These are phyloP conservation scores for Eristalis intricaria DNA, from an alignment of 2,888 invertebrate genomes.

Conservation along the genomic window DNA sequence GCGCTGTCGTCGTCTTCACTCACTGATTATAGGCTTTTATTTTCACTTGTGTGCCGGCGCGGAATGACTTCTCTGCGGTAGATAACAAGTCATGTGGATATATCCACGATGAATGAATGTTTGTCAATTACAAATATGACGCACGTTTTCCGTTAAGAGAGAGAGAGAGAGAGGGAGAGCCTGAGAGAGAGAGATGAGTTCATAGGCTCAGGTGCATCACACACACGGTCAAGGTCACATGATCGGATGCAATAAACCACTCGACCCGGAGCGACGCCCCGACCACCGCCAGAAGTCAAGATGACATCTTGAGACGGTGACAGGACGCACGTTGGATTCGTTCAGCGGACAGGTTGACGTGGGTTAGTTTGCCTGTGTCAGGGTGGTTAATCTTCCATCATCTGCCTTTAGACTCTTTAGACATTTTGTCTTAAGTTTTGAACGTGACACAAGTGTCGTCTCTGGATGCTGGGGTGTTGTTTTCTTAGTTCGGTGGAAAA, in stretches of 20 bases:
- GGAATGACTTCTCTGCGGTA: conserved; percentile 14
- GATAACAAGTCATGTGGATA: conserved; percentile 64
- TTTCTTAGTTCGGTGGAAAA: neutral
- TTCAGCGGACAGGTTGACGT: conserved; percentile 28
- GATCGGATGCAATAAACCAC: neutral
- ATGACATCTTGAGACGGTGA: neutral
- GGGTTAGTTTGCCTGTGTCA: conserved; percentile 21
- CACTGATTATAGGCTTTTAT: conserved; percentile 35
- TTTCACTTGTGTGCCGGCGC: neutral
- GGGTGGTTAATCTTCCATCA: conserved; percentile 2
- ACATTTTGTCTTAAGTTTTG: neutral
- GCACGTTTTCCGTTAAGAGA: conserved; percentile 24
- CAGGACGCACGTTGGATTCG: neutral
- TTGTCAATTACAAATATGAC: conserved; percentile 58
- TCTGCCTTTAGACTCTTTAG: neutral
- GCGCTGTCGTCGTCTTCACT: neutral
- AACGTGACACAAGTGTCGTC: neutral
- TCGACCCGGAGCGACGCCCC: neutral
- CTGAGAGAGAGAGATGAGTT: neutral
- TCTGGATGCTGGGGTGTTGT: neutral
- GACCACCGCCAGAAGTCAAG: neutral
- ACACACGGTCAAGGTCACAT: neutral
- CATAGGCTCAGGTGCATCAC: neutral
- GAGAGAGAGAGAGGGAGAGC: too few relatives aligned
- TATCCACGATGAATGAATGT: conserved; percentile 35